Evolutionary conservation across 2,888 invertebrate genomes (phyloP), one percentile per base, ranked within the genome.

Genomic region (Cephus runcator): DNA sequence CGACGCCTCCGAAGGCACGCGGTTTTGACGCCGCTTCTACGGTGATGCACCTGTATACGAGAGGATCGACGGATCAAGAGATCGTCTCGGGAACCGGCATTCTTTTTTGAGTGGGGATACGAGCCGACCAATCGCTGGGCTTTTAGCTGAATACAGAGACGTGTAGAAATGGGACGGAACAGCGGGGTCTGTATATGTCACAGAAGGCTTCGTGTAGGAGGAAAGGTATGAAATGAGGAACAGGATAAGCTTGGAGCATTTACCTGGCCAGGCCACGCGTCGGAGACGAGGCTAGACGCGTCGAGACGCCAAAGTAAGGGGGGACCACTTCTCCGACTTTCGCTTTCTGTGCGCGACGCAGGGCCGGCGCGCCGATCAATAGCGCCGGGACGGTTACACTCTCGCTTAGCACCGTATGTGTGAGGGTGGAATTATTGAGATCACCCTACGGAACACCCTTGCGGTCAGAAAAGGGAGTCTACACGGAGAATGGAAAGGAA

Each of bases 1-100:
- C 79, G 91, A 92, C 91, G 91, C 89, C 87, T 91, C 93, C 92
- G 92, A 93, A 93, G 92, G 93, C 93, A 92, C 40, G 40, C 40
- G 4, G 40, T 76, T 33, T 15, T 75, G 31, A 35, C 34, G 69
- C 82, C 81, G 81, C 79, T 76, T 81, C 75, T 75, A 75, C 76
- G 56, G 83, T 80, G 83, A 82, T 86, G 83, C 85, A 87, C 87
- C 83, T 85, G 86, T 85, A 85, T 82, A 81, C 79, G 81, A 79
- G 81, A 81, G 78, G 76, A 77, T 69, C 75, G 80, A 77, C 77
- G 75, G 35, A 74, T 69, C 73, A 74, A 69, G 76, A 69, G 80
- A 76, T 73, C 69, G 40, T 40, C 40, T 40, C 40, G 15, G 12
- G 40, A 40, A 40, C 40, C 40, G 40, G 40, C 40, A 15, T 40